Percentiles rank a stretch among this genome's conserved stretches.
These are phyloP conservation scores for Heteromurus nitidus DNA, from an alignment of 2,888 invertebrate species.

Conservation along the genomic window DNA sequence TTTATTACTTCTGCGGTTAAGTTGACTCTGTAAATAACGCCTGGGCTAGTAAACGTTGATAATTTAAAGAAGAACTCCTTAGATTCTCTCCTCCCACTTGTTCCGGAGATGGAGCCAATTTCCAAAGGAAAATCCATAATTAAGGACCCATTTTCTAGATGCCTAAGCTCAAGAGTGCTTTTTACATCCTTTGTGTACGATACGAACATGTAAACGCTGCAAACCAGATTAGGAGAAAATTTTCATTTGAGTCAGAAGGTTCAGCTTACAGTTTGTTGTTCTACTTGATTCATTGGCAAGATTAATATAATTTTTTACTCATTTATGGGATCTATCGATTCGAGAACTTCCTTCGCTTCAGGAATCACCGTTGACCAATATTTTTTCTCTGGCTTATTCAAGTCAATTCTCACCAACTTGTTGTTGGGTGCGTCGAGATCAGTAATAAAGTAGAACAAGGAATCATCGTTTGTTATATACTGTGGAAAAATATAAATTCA, in stretches of 20 bases:
- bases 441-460: conserved; percentile 82
- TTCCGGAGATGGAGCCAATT: conserved; percentile 86
- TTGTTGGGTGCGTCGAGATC: conserved; percentile 96
- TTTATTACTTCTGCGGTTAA: conserved; percentile 75
- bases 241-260: neutral
- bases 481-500: too few relatives aligned
- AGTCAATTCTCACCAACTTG: conserved; percentile 88
- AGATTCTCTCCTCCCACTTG: conserved; percentile 88
- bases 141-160: conserved; percentile 85
- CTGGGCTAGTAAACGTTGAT: conserved; percentile 93
- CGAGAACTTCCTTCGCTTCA: conserved; percentile 90
- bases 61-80: conserved; percentile 89
- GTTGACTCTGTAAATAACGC: conserved; percentile 89
- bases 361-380: conserved; percentile 89
- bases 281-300: neutral
- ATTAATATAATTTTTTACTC: conserved; percentile 33
- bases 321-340: conserved; percentile 87
- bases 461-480: conserved; percentile 77
- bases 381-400: conserved; percentile 81
- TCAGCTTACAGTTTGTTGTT: too few relatives aligned
- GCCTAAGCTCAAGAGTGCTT: conserved; percentile 85
- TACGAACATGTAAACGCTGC: conserved; percentile 80
- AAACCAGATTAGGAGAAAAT: neutral
- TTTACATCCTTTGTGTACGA: conserved; percentile 96
- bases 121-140: conserved; percentile 89